phyloP scores from a whole-genome alignment of 1,140 invertebrate genomes.

The Caenorhabditis remanei region DNA sequence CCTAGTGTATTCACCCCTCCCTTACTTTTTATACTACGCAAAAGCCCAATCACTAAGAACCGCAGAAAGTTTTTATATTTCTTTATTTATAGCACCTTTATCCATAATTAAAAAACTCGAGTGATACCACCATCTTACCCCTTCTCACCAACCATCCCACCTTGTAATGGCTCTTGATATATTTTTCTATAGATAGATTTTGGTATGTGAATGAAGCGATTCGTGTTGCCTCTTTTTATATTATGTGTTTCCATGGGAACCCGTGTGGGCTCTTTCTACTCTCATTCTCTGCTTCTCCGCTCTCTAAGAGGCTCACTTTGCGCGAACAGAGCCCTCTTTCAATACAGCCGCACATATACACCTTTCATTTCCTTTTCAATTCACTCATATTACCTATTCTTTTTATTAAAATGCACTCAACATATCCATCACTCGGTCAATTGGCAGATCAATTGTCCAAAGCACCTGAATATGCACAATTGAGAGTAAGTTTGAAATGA shows the following conservation, averaged over 20 bases:
- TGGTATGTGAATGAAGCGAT: conserved; percentile 51
- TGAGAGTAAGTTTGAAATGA: conserved; percentile 13
- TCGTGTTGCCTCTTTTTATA: not conserved
- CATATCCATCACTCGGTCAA: not conserved
- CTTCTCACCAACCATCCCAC: not conserved
- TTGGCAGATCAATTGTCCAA: conserved; percentile 35
- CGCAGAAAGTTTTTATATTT: not conserved
- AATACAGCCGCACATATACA: too few relatives aligned
- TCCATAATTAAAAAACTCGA: conserved; percentile 41
- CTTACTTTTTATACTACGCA: not conserved
- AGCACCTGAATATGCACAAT: conserved; percentile 22
- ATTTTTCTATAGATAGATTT: conserved; percentile 37
- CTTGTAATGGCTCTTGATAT: not conserved
- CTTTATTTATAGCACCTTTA: conserved; percentile 23
- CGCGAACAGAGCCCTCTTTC: not conserved
- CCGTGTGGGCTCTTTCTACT: not conserved
- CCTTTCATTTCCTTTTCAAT: not conserved
- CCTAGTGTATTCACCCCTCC: conserved; percentile 15
- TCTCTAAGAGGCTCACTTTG: not conserved
- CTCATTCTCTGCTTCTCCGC: not conserved
- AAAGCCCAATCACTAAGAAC: not conserved
- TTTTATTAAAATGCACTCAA: not conserved
- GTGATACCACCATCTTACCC: not conserved
- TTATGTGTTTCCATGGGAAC: not conserved
- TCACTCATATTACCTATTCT: not conserved